Evolutionary conservation across 2,113 vertebrate species (phyloP).

Genomic region (Cebus imitator): DNA sequence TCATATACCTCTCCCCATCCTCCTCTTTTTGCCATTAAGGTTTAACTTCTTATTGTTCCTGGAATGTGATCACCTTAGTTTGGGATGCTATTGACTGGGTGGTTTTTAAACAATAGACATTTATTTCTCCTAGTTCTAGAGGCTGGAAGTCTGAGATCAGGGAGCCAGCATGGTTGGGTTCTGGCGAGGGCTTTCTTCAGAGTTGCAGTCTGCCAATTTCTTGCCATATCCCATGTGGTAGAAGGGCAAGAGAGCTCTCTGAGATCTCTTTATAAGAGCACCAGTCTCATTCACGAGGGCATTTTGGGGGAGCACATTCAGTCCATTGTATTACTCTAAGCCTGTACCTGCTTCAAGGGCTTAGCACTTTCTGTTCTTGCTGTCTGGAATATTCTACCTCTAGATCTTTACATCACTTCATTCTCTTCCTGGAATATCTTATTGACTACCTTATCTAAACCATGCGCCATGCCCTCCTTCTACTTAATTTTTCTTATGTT

Average conservation of each 20-base stretch:
- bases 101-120: neutral
- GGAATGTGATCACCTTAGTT: neutral
- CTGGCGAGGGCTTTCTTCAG: neutral
- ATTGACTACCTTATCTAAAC: neutral
- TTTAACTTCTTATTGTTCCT: neutral
- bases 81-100: neutral
- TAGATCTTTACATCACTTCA: neutral
- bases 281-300: neutral
- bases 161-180: neutral
- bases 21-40: neutral
- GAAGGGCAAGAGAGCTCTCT: neutral
- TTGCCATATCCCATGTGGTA: neutral
- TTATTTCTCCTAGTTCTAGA: neutral
- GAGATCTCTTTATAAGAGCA: neutral
- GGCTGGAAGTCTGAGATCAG: neutral
- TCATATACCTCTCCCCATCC: neutral
- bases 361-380: neutral
- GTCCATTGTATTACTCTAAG: neutral
- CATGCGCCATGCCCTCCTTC: neutral
- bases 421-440: neutral
- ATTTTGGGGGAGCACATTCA: neutral
- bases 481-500: neutral
- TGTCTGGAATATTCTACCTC: neutral
- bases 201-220: neutral
- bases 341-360: neutral